phyloP scores from a whole-genome alignment of 2,888 invertebrate species.

The Therioaphis trifolii region DNA sequence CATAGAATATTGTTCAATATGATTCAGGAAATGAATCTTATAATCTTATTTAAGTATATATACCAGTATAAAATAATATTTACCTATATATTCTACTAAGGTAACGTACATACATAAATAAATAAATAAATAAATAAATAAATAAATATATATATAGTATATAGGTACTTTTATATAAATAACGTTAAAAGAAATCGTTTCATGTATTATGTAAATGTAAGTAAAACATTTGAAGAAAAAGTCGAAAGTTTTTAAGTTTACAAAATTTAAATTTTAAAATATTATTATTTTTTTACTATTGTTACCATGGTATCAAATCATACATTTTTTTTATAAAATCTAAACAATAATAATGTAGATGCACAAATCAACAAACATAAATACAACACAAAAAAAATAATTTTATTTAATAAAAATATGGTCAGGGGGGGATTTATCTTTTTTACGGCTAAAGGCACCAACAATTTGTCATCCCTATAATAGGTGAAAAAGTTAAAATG shows the following conservation, averaged over 20 bases:
- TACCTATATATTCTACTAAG: not conserved
- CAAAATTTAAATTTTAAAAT: not conserved
- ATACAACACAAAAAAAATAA: too few species aligned
- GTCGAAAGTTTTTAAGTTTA: conserved; percentile 36
- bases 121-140: too few species aligned
- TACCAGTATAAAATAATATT: not conserved
- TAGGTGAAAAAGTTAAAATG: too few species aligned
- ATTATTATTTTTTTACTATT: not conserved
- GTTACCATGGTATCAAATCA: not conserved
- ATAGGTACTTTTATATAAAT: not conserved
- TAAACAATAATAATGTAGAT: too few species aligned
- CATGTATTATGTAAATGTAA: not conserved
- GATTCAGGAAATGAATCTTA: conserved; percentile 10
- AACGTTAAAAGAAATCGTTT: conserved; percentile 17
- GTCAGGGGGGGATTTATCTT: too few species aligned
- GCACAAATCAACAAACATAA: too few species aligned
- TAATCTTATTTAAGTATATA: too few species aligned
- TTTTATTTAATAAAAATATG: too few species aligned
- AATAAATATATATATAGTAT: not conserved
- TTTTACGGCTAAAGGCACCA: too few species aligned
- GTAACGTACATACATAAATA: not conserved
- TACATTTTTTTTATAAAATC: too few species aligned
- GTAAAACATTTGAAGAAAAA: not conserved
- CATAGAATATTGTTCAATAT: not conserved
- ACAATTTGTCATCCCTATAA: too few species aligned